A percentile compares a stretch with the other conserved stretches of the same genome.
phyloP scores from a whole-genome alignment of 2,113 vertebrate genomes.

The Propithecus coquereli region DNA sequence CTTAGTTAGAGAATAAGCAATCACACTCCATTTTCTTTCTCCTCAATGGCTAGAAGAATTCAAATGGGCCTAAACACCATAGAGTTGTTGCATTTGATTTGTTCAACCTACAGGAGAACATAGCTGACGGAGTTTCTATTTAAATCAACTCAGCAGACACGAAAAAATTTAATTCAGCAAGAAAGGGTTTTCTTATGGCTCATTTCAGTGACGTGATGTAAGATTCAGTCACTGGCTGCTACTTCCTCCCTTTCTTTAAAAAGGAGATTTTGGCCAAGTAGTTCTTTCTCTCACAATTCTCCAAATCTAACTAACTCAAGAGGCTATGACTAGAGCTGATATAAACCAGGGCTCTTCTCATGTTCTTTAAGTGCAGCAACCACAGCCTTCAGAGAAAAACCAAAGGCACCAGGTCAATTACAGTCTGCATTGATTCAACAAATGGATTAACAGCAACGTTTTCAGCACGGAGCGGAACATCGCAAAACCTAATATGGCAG shows the following conservation, averaged over 20 bases:
- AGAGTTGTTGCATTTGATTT: constrained; percentile 3
- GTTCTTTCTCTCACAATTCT: constrained; percentile 23
- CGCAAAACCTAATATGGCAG: background rate
- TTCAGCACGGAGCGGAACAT: background rate
- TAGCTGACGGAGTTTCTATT: constrained; percentile 27
- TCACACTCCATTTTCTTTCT: background rate
- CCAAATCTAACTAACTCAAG: constrained; percentile 47
- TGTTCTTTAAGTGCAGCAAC: constrained; percentile 33
- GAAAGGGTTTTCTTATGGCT: constrained; percentile 30
- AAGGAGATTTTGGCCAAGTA: constrained; percentile 48
- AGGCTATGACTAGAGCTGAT: constrained; percentile 52
- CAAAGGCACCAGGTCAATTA: constrained; percentile 52
- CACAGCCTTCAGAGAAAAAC: constrained; percentile 69
- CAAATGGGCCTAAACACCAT: constrained; percentile 43
- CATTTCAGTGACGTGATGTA: constrained; percentile 36
- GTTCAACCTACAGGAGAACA: background rate
- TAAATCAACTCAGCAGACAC: constrained; percentile 30
- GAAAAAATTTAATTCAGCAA: constrained; percentile 29
- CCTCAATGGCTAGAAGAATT: constrained; percentile 37
- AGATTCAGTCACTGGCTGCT: background rate
- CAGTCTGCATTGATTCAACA: constrained; percentile 53
- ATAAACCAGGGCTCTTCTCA: constrained; percentile 68
- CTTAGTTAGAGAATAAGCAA: constrained; percentile 33
- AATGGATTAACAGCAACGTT: constrained; percentile 46
- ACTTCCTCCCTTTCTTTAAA: constrained; percentile 27